These are phyloP conservation scores for Idris sp. DNA, from an alignment of 1,140 invertebrate genomes.

Conservation along the genomic window DNA sequence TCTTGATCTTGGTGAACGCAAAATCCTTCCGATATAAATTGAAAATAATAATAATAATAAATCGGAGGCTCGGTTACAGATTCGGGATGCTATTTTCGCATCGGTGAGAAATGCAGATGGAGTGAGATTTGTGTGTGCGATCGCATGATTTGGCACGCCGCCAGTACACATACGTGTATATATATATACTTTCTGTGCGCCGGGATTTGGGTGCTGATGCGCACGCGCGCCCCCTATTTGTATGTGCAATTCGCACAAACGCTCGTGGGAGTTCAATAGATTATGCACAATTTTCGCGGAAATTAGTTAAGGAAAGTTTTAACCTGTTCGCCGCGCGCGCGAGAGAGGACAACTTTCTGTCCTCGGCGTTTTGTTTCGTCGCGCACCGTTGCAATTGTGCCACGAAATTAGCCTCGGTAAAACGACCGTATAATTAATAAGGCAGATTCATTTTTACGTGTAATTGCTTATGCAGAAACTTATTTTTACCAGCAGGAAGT, in stretches of 20 bases:
- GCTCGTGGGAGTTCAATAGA: conserved; percentile 45
- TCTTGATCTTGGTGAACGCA: conserved; percentile 14
- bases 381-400: neutral
- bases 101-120: conserved; percentile 66
- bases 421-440: conserved; percentile 11
- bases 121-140: conserved; percentile 59
- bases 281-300: conserved; percentile 59
- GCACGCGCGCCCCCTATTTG: conserved; percentile 37
- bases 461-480: too few species aligned
- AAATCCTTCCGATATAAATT: conserved; percentile 37
- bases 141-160: conserved; percentile 63
- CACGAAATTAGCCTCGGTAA: conserved; percentile 12
- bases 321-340: conserved; percentile 29
- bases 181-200: too few species aligned
- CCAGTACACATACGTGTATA: conserved; percentile 60
- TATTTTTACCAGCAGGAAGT: too few species aligned
- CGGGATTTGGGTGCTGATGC: conserved; percentile 20
- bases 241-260: conserved; percentile 57
- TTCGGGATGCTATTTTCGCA: conserved; percentile 63
- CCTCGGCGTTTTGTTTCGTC: conserved; percentile 14
- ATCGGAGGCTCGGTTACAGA: conserved; percentile 44
- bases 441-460: conserved; percentile 5
- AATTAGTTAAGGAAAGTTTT: conserved; percentile 61
- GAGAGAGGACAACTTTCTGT: conserved; percentile 37
- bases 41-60: conserved; percentile 62